These are phyloP conservation scores for Ctenosaura bakeri DNA, from an alignment of 2,797 vertebrate genomes.

Conservation along the genomic window DNA sequence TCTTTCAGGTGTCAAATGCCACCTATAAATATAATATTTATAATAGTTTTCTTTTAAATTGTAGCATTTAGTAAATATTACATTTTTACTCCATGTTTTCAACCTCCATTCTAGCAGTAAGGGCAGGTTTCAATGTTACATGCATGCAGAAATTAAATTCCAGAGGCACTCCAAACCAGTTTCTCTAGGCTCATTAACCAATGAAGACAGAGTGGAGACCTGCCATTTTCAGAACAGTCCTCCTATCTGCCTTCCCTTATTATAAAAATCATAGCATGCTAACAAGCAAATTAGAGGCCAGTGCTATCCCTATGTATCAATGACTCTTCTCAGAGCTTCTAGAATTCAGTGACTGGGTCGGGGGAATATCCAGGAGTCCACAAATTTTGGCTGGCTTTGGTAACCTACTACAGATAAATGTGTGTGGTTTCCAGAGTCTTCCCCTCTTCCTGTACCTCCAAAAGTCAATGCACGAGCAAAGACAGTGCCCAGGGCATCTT, in stretches of 20 bases:
- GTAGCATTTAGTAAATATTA: no score
- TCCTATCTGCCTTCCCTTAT: background rate
- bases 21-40: no score
- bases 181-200: background rate
- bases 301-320: background rate
- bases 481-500: background rate
- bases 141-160: background rate
- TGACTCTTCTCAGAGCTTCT: background rate
- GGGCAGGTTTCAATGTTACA: background rate
- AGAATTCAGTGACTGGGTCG: background rate
- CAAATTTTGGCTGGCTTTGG: background rate
- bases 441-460: background rate
- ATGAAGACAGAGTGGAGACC: no score
- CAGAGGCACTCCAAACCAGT: background rate
- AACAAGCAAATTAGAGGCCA: background rate
- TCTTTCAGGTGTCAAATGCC: no score
- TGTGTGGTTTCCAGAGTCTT: background rate
- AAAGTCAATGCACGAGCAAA: background rate
- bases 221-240: no score
- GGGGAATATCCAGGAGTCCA: background rate
- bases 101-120: no score
- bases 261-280: background rate
- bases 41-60: no score
- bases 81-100: no score
- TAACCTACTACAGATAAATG: background rate